A percentile compares a stretch with the other conserved stretches of the same genome.
These are phyloP conservation scores for Heliconius hortense DNA, from an alignment of 2,888 invertebrate genomes.

Conservation along the genomic window DNA sequence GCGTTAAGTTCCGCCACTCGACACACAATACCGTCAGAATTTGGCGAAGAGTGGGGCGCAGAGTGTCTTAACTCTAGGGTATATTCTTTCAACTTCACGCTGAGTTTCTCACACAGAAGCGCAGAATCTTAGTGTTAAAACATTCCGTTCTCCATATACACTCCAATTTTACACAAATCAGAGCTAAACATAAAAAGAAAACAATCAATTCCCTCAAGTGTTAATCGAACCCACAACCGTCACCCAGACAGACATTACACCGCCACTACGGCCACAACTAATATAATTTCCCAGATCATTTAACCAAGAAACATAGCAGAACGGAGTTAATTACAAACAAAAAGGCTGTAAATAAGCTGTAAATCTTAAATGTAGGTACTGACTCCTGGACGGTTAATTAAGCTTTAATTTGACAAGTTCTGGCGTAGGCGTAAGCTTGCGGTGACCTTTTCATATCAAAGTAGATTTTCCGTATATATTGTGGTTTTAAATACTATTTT, in stretches of 20 bases:
- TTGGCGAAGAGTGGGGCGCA: too few relatives aligned
- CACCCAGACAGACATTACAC: too few relatives aligned
- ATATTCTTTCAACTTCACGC: neutral
- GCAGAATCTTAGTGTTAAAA: neutral
- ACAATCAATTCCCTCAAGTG: neutral
- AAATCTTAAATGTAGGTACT: slow-evolving; percentile 11
- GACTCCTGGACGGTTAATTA: slow-evolving; percentile 12
- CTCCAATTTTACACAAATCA: neutral
- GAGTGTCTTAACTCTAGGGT: too few relatives aligned
- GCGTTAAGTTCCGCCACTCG: too few relatives aligned
- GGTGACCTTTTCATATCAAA: slow-evolving; percentile 4
- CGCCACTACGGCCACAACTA: neutral
- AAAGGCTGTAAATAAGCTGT: slow-evolving; percentile 11
- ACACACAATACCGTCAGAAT: too few relatives aligned
- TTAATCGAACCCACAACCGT: neutral
- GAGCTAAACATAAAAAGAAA: neutral
- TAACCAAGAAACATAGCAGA: slow-evolving; percentile 11
- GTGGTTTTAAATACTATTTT: neutral
- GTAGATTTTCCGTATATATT: neutral
- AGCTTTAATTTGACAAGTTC: slow-evolving; percentile 22
- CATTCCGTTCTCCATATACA: neutral
- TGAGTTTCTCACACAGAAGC: neutral
- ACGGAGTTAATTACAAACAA: slow-evolving; percentile 12
- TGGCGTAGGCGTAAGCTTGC: slow-evolving; percentile 15
- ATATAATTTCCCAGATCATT: slow-evolving; percentile 1